phyloP scores from a whole-genome alignment of 2,797 vertebrate genomes.

The Poecile montanus region DNA sequence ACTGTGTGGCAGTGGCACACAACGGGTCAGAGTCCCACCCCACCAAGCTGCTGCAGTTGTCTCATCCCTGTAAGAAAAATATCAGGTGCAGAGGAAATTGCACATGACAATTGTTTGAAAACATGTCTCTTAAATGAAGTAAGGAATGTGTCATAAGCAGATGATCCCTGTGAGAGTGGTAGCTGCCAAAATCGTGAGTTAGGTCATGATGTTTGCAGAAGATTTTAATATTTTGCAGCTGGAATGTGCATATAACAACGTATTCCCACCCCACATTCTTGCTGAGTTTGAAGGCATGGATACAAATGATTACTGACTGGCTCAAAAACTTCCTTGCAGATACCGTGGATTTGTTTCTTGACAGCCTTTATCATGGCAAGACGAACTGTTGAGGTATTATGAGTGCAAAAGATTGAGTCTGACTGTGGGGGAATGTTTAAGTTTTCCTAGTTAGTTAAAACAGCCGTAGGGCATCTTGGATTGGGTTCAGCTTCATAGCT shows the following conservation, averaged over 20 bases:
- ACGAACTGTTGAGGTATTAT: not conserved
- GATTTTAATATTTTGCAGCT: conserved; percentile 59
- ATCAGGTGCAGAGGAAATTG: conserved; percentile 36
- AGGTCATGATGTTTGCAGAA: conserved; percentile 19
- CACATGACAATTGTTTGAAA: conserved; percentile 43
- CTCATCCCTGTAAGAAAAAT: not conserved
- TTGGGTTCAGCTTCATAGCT: conserved; percentile 10
- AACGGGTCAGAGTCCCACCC: not conserved
- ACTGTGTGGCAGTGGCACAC: not conserved
- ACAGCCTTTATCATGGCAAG: conserved; percentile 35
- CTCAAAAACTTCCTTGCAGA: conserved; percentile 27
- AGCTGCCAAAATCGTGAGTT: conserved; percentile 44
- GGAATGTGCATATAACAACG: not conserved
- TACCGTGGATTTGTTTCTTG: conserved; percentile 7
- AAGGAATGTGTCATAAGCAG: conserved; percentile 39
- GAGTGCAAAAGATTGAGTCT: conserved; percentile 13
- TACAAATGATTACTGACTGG: conserved; percentile 28
- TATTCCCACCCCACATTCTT: conserved; percentile 32
- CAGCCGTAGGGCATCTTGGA: conserved; percentile 46
- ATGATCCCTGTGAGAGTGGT: conserved; percentile 26
- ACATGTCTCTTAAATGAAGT: conserved; percentile 29
- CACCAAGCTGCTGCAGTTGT: not conserved
- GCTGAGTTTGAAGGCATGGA: not conserved
- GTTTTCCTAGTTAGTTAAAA: conserved; percentile 46
- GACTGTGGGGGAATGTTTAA: conserved; percentile 24